phyloP scores from a whole-genome alignment of 2,888 invertebrate genomes.

The Cryptocheilus praepositus region DNA sequence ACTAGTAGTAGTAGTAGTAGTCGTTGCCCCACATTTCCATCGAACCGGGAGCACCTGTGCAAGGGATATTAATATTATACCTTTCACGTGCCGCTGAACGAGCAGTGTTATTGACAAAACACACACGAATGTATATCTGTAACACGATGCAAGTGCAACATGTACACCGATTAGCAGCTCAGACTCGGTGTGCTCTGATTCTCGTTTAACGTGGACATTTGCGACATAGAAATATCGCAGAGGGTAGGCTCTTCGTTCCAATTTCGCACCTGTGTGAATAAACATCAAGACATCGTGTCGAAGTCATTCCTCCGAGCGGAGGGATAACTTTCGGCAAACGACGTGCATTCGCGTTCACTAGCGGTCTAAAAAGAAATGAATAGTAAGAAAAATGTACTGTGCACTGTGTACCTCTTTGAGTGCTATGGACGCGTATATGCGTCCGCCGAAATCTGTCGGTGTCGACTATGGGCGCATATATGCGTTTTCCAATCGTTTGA shows the following conservation, averaged over 20 bases:
- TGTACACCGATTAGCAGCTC: slow-evolving; percentile 36
- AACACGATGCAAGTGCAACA: slow-evolving; percentile 41
- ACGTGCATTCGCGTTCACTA: too few species aligned
- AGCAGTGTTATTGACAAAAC: slow-evolving; percentile 52
- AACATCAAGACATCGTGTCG: too few species aligned
- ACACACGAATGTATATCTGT: slow-evolving; percentile 39
- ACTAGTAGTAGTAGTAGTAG: slow-evolving; percentile 17
- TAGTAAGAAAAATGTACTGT: too few species aligned
- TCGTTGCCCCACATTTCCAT: slow-evolving; percentile 36
- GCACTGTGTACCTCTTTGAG: too few species aligned
- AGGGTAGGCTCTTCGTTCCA: slow-evolving; percentile 10
- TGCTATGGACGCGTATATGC: too few species aligned
- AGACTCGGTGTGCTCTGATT: slow-evolving; percentile 23
- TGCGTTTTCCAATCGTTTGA: too few species aligned
- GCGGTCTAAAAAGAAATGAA: too few species aligned
- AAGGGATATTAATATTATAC: slow-evolving; percentile 51
- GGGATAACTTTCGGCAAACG: too few species aligned
- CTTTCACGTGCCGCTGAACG: slow-evolving; percentile 42
- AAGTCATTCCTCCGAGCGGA: too few species aligned
- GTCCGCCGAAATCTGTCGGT: too few species aligned
- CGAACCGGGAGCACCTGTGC: slow-evolving; percentile 46
- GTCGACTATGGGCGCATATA: too few species aligned
- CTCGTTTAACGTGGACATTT: background rate
- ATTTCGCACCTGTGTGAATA: slow-evolving; percentile 22
- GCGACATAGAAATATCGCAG: background rate